Evolutionary conservation across 1,140 invertebrate genomes (phyloP), one percentile per base, ranked within the genome.

Genomic region (Colletes gigas): DNA sequence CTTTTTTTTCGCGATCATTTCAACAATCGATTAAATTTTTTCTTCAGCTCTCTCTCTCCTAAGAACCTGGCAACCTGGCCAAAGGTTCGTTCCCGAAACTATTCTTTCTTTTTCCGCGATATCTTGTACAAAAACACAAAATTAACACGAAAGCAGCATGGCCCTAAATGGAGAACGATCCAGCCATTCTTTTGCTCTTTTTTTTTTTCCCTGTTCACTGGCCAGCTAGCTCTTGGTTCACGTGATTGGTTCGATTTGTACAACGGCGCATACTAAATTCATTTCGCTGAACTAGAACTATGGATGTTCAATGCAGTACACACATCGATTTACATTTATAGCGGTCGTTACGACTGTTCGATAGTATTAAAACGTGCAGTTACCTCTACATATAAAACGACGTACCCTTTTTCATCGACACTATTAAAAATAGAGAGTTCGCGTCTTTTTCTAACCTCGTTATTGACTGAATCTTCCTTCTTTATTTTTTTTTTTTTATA

Each of bases 221-320:
- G 78, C 76, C 50, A 81, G 68, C 72, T 39, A 63, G 60, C 30
- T 78, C 57, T 79, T 73, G 47, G 14, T 70, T 79, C 68, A 4
- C 47, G 52, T 83, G 65, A 78, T 73, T 76, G 81, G 65, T 87
- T 77, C 83, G 10, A 19, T 83, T 85, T 87, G 78, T 87, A 87
- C 85, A 87, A 87, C 70, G 71, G 80, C 71, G 17, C 75, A 71
- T 75, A 63, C 63, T 86, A 87, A 60, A 68, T 78, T 73, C 69
- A 82, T 39, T 68, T 66, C 68, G 54, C 77, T 67, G 50, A 70
- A 68, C 50, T 78, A 69, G 67, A 80, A 86, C 78, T 83, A 83
- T 87, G 85, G 80, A 83, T 87, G 85, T 81, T 85, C 69, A 82
- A 85, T 82, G 67, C 68, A 55, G 76, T 72, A 82, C 74, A 77